These are phyloP conservation scores for Amblyjoppa proteus DNA, from an alignment of 2,888 invertebrate species.

Conservation along the genomic window DNA sequence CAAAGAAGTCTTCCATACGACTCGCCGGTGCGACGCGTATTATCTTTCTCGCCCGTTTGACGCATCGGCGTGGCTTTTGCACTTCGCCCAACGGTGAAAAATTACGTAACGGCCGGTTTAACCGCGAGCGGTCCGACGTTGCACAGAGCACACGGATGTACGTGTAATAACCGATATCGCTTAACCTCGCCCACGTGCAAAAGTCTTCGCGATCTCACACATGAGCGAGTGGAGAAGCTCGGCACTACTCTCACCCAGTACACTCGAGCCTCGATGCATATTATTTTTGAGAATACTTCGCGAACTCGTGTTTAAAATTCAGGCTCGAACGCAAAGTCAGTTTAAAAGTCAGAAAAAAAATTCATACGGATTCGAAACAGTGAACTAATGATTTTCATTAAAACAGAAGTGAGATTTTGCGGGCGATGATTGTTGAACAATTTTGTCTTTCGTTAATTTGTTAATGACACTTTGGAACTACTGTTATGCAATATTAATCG, in stretches of 20 bases:
- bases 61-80: constrained; percentile 57
- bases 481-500: no score
- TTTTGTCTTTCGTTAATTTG: no score
- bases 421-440: no score
- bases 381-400: no score
- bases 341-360: no score
- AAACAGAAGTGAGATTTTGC: no score
- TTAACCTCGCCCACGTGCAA: not conserved
- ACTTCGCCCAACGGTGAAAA: constrained; percentile 33
- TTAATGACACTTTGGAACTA: no score
- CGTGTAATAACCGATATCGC: not conserved
- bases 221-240: not conserved
- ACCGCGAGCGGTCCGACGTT: constrained; percentile 17
- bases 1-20: constrained; percentile 48
- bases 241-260: not conserved
- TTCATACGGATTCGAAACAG: no score
- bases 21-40: constrained; percentile 37
- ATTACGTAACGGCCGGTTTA: constrained; percentile 28
- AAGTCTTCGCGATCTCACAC: not conserved
- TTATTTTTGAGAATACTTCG: no score
- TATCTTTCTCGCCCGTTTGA: constrained; percentile 54
- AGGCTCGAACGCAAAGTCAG: no score
- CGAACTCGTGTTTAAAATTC: no score
- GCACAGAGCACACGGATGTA: no score
- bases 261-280: not conserved